phyloP scores from a whole-genome alignment of 2,797 vertebrate species.

The Calcarius lapponicus region DNA sequence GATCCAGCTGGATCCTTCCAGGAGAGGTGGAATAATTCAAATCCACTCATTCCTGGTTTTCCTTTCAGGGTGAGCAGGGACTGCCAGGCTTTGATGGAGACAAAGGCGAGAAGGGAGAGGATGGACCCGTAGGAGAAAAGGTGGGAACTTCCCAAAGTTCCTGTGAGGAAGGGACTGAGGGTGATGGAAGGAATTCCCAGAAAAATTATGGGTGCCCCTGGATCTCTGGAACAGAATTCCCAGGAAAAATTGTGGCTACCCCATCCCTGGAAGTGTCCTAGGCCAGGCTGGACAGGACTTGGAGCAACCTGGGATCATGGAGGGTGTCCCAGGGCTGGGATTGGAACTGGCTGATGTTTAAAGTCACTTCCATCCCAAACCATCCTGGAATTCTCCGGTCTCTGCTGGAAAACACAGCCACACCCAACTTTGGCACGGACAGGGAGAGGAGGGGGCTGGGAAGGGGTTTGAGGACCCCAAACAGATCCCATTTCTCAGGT shows the following conservation, averaged over 20 bases:
- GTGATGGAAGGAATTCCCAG: not conserved
- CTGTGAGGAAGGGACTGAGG: not conserved
- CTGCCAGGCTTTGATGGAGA: conserved; percentile 89
- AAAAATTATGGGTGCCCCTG: not conserved
- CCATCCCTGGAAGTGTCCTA: not conserved
- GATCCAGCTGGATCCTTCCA: not conserved
- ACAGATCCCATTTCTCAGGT: not conserved
- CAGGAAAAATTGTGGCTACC: not conserved
- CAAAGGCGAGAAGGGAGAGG: conserved; percentile 94
- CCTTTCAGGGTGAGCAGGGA: conserved; percentile 82
- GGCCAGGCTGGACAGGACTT: rapidly evolving
- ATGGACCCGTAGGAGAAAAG: conserved; percentile 87
- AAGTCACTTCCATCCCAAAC: not conserved
- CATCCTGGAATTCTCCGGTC: rapidly evolving
- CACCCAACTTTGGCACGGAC: rapidly evolving
- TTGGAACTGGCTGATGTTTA: not conserved
- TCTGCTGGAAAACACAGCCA: not conserved
- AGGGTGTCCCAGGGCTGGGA: rapidly evolving
- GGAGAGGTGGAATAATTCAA: not conserved
- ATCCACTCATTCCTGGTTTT: not conserved
- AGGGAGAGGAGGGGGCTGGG: not conserved
- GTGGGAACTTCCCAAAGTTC: conserved; percentile 51
- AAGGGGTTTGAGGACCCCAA: not conserved
- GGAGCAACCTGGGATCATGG: not conserved
- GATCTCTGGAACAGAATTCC: not conserved